phyloP scores from a whole-genome alignment of 2,888 invertebrate species.

The Chymomyza amoena region DNA sequence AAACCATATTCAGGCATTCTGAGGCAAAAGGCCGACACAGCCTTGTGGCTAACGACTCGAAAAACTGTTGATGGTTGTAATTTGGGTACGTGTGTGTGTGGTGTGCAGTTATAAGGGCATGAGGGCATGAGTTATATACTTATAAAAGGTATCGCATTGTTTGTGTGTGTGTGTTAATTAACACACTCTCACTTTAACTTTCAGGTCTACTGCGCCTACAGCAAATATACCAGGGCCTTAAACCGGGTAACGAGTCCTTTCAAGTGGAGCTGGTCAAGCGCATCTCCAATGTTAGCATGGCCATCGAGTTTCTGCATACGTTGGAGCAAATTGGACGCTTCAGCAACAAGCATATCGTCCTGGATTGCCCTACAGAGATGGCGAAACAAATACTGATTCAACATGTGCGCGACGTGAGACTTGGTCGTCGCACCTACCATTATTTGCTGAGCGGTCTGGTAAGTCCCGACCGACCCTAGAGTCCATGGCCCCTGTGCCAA shows the following conservation, averaged over 20 bases:
- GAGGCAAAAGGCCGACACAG: background rate
- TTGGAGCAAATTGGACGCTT: constrained; percentile 92
- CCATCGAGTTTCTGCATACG: constrained; percentile 90
- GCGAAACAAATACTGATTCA: constrained; percentile 93
- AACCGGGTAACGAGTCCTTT: constrained; percentile 90
- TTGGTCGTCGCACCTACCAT: constrained; percentile 94
- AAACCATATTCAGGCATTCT: background rate
- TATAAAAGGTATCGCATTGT: background rate
- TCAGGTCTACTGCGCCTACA: constrained; percentile 93
- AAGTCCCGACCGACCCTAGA: constrained; percentile 78
- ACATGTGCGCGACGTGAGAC: constrained; percentile 91
- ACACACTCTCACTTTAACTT: constrained; percentile 14
- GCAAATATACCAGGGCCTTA: constrained; percentile 94
- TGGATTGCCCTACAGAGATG: constrained; percentile 93
- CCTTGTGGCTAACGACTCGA: constrained; percentile 39
- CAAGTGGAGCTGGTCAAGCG: constrained; percentile 92
- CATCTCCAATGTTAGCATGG: constrained; percentile 91
- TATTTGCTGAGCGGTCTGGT: constrained; percentile 95
- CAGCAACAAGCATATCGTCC: constrained; percentile 92
- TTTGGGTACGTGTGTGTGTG: constrained; percentile 32
- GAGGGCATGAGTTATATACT: background rate
- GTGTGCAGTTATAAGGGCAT: constrained; percentile 11
- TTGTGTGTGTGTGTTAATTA: constrained; percentile 29
- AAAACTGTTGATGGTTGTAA: constrained; percentile 48
- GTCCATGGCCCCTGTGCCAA: background rate